These are phyloP conservation scores for Troilus luridus DNA, from an alignment of 2,888 invertebrate species.

Conservation along the genomic window DNA sequence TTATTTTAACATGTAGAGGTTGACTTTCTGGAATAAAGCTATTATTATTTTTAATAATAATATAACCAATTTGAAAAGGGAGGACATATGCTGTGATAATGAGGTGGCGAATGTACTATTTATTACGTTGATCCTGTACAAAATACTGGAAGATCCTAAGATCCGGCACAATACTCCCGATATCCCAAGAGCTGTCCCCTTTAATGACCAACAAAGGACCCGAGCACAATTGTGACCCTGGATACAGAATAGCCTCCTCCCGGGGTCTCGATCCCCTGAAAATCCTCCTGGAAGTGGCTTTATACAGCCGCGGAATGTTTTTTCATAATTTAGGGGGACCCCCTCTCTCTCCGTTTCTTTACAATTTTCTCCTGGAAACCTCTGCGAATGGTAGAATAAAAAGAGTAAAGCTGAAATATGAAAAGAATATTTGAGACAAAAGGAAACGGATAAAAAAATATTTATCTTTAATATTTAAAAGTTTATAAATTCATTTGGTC, in stretches of 20 bases:
- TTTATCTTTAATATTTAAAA: not conserved
- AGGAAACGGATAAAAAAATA: not conserved
- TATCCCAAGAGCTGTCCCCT: not conserved
- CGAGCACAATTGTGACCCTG: not conserved
- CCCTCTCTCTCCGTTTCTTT: not conserved
- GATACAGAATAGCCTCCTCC: not conserved
- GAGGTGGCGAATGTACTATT: not conserved
- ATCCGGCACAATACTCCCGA: not conserved
- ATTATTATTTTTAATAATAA: too few relatives aligned
- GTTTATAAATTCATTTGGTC: not conserved
- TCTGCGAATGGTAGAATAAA: not conserved
- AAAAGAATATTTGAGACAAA: not conserved
- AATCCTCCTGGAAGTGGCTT: not conserved
- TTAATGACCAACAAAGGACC: conserved; percentile 41
- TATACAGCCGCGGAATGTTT: conserved; percentile 38
- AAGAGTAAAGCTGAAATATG: not conserved
- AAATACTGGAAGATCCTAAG: not conserved
- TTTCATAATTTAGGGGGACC: conserved; percentile 31
- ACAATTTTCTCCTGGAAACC: not conserved
- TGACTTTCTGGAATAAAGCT: too few relatives aligned
- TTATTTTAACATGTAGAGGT: too few relatives aligned
- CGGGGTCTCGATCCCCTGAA: not conserved
- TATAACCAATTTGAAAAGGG: too few relatives aligned
- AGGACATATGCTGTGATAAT: too few relatives aligned
- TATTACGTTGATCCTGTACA: not conserved